Base-by-base conservation (phyloP, 2,113 vertebrate genomes). In the Actinemys pallida region DNA sequence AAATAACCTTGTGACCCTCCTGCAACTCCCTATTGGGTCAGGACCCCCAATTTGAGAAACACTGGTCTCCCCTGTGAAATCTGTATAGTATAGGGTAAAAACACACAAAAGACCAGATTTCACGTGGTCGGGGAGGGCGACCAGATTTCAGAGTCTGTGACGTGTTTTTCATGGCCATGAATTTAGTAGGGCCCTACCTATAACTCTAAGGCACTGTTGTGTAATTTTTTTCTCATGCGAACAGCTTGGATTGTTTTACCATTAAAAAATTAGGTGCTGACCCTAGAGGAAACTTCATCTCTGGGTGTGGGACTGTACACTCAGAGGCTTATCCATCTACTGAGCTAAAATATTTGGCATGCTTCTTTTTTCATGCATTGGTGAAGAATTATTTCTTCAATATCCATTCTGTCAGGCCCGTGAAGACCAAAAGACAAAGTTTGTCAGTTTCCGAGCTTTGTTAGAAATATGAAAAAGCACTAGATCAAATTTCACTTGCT, bases 351-450 rank as follows among this genome's bases (percentile, higher is more conserved):
- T 12, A 42, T 39, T 6, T 1, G 8, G 24, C 22, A 47, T 47
- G 10, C 9, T 47, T 47, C 24, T 78, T 78, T 11, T 45, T 11
- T 31, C 5, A 27, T 2, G 31, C 8, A 5, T 9, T 14, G 1
- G 1, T 19, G 24, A 57, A 10, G 35, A 11, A 16, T 53, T 11
- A 31, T 13, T 39, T 65, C 22, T 42, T 69, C 8, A 39, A 20
- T 72, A 22, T 39, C 56, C 22, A 76, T 79, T 45, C 6, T 10
- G 6, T 10, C 5, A 14, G 4, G 29, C 27, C 53, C 50, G 2
- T 1, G 29, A 29, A 82, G 20, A 10, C 72, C 54, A 87, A 22
- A 57, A 2, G 0, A 20, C 10, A 45, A 5, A 5, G 19, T 0
- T 9, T 54, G 47, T 81, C 27, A 25, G 42, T 78, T 10, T 39